Conservation (phyloP, 2,888 invertebrate genomes). For the Pecten maximus region DNA sequence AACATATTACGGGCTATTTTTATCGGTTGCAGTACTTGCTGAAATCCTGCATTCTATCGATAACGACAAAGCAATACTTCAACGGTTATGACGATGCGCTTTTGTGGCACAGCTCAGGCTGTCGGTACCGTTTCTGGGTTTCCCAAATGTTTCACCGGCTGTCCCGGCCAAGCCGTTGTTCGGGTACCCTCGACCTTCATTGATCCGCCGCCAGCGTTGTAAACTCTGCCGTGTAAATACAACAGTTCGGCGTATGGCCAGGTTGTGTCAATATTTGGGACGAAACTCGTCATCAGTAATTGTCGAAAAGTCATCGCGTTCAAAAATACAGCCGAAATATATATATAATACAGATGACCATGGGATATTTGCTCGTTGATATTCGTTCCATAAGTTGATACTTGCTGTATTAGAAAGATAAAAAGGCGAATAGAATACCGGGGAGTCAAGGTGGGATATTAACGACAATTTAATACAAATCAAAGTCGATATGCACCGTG, state of each 20-base stretch:
- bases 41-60: not conserved
- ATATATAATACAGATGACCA: not conserved
- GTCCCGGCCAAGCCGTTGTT: not conserved
- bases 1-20: not conserved
- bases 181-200: not conserved
- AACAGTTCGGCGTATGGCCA: not conserved
- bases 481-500: not conserved
- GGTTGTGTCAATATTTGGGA: constrained; percentile 30
- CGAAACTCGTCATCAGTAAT: not conserved
- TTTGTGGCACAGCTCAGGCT: not conserved
- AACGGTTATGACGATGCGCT: not conserved
- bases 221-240: not conserved
- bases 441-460: not conserved
- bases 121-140: not conserved
- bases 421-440: not conserved
- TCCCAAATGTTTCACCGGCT: not conserved
- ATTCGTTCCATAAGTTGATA: not conserved
- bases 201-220: not conserved
- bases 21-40: not conserved
- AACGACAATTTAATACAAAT: not conserved
- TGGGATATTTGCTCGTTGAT: not conserved
- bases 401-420: not conserved
- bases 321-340: not conserved
- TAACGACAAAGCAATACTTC: not conserved
- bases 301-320: not conserved